A percentile compares a stretch with the other conserved stretches of the same genome.
Conservation (phyloP, 2,888 invertebrate species). For the Frankliniella fusca region DNA sequence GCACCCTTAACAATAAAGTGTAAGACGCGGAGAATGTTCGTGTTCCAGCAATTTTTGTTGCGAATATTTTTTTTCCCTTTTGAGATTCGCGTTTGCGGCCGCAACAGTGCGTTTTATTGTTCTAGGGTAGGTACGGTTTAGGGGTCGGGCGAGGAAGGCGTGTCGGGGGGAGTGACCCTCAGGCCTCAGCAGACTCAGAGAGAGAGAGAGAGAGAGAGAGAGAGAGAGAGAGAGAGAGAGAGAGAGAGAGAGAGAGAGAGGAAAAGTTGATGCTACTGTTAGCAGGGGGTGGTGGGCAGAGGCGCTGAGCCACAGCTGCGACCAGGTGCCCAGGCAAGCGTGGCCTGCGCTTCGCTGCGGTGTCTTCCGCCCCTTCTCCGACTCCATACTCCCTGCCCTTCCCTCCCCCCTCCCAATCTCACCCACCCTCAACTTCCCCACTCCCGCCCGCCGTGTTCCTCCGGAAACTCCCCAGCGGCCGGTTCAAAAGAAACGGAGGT, state of each 20-base stretch:
- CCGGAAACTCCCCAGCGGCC: neutral
- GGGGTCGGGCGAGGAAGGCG: neutral
- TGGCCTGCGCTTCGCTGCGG: neutral
- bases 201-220: neutral
- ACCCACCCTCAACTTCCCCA: neutral
- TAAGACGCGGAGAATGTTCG: too few relatives aligned
- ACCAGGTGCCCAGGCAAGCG: slow-evolving; percentile 14
- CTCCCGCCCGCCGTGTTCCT: neutral
- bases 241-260: neutral
- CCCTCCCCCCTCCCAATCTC: neutral
- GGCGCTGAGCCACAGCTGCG: neutral
- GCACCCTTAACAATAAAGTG: too few relatives aligned
- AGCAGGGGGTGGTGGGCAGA: neutral
- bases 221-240: neutral
- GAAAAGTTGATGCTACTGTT: slow-evolving; percentile 15
- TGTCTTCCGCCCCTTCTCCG: too few relatives aligned
- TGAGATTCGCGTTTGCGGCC: neutral
- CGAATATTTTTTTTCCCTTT: neutral
- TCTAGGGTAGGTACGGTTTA: too few relatives aligned
- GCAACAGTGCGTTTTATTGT: too few relatives aligned
- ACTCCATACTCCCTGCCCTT: too few relatives aligned
- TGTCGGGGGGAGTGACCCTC: neutral
- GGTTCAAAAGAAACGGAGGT: slow-evolving; percentile 19
- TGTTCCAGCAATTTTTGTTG: too few relatives aligned
- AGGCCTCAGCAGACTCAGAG: neutral